phyloP scores from a whole-genome alignment of 35 echinoderm and acorn worm species.

The Apostichopus japonicus region DNA sequence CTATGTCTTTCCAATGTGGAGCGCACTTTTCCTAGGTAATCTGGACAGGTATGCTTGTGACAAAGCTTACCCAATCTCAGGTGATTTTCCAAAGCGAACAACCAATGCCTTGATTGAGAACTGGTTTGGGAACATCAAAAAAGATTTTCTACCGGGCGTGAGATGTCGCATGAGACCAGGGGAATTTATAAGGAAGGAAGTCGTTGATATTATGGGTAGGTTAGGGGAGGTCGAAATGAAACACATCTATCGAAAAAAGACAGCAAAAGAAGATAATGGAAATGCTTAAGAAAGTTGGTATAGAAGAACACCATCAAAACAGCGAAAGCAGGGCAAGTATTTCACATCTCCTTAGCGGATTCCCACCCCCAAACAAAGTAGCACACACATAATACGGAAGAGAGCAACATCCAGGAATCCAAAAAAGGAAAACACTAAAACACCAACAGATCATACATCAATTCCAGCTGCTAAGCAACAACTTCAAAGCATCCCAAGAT shows the following conservation, averaged over 20 bases:
- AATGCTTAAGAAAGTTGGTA: neutral
- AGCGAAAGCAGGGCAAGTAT: neutral
- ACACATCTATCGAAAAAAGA: neutral
- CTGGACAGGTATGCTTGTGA: neutral
- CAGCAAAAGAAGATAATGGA: neutral
- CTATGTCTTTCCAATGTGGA: conserved; percentile 30
- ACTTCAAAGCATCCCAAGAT: neutral
- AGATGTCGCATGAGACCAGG: neutral
- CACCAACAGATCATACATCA: neutral
- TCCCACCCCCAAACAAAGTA: neutral
- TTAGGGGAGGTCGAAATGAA: conserved; percentile 7
- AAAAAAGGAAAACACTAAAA: neutral
- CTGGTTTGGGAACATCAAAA: conserved; percentile 24
- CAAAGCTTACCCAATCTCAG: neutral
- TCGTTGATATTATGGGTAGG: neutral
- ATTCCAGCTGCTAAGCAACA: neutral
- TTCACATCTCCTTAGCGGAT: neutral
- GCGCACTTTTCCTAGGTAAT: conserved; percentile 10
- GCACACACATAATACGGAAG: neutral
- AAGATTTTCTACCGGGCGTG: conserved; percentile 1
- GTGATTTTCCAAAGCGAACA: neutral
- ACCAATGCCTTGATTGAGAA: conserved; percentile 22
- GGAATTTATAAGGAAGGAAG: conserved; percentile 2
- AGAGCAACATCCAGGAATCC: neutral
- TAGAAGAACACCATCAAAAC: neutral